A percentile compares a stretch with the other conserved stretches of the same genome.
These are phyloP conservation scores for Ochotona curzoniae DNA, from an alignment of 2,113 vertebrate species.

Conservation along the genomic window DNA sequence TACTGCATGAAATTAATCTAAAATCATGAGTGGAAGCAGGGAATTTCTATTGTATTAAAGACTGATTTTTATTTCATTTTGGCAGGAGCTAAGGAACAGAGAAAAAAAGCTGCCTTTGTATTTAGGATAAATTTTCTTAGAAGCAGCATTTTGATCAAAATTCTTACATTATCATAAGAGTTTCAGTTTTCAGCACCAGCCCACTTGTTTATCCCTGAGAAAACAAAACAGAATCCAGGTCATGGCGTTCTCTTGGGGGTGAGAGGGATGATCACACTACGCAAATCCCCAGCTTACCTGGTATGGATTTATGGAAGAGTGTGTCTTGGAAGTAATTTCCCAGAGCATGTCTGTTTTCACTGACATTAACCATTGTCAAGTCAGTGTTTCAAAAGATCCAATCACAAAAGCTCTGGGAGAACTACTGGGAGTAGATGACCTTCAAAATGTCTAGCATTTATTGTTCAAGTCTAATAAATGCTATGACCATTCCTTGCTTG, in stretches of 20 bases:
- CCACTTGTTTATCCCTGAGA: constrained; percentile 22
- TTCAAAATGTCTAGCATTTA: background rate
- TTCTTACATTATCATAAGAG: background rate
- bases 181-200: constrained; percentile 11
- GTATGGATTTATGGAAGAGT: background rate
- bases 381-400: constrained; percentile 24
- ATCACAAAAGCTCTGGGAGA: constrained; percentile 28
- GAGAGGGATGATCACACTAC: background rate
- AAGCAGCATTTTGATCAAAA: constrained; percentile 33
- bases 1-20: background rate
- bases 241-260: background rate
- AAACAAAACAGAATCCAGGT: constrained; percentile 1
- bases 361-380: background rate
- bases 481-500: background rate
- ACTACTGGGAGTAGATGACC: background rate
- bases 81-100: background rate
- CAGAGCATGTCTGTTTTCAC: background rate
- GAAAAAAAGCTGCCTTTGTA: background rate
- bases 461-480: background rate
- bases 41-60: background rate
- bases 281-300: background rate
- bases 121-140: constrained; percentile 10
- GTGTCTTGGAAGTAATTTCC: background rate
- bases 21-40: background rate
- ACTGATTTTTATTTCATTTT: background rate